Base-by-base conservation (phyloP, 2,113 vertebrate species). In the Nicator chloris region DNA sequence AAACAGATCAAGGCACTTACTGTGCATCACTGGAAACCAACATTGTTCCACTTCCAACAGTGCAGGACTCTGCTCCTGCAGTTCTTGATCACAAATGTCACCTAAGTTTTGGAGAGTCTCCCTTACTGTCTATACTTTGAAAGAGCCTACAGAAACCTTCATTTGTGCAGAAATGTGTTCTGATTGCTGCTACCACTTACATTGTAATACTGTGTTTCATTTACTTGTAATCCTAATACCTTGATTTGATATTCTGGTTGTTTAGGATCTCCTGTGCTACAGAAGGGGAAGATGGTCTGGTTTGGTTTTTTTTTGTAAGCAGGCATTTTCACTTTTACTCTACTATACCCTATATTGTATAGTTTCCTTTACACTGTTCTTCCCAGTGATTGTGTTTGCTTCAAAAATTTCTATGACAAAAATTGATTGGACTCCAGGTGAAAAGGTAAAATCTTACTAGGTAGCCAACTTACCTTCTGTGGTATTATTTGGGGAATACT, bases 361-460 rank as follows among this genome's bases (percentile, higher is more conserved):
- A 35, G 33, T 95, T 98, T 98, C 98, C 97, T 99, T 98, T 95
- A 98, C 93, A 5, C 21, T 45, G 23, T 86, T 91, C 95, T 96
- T 91, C 39, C 97, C 96, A 95, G 97, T 99, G 96, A 97, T 98
- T 94, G 88, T 98, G 64, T 99, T 98, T 95, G 98, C 98, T 18
- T 92, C 82, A 24, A 83, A 95, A n/a, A 98, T 98, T 86, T 97
- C 97, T 54, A 97, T 97, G 87, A 98, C 97, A 56, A 97, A 96
- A 66, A 93, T 99, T 82, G 98, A 99, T n/a, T 98, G 98, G 98
- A 92, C 98, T 76, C 90, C 89, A 42, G 85, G 71, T 31, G 98
- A 99, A 95, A 92, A 99, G 99, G 99, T 99, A 98, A 98, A 77
- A 37, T 79, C 54, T 53, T 63, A 85, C 26, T 86, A 92, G 30